These are phyloP conservation scores for Desmophyllum pertusum DNA, from an alignment of 92 coral and sea anemone genomes.

Conservation along the genomic window DNA sequence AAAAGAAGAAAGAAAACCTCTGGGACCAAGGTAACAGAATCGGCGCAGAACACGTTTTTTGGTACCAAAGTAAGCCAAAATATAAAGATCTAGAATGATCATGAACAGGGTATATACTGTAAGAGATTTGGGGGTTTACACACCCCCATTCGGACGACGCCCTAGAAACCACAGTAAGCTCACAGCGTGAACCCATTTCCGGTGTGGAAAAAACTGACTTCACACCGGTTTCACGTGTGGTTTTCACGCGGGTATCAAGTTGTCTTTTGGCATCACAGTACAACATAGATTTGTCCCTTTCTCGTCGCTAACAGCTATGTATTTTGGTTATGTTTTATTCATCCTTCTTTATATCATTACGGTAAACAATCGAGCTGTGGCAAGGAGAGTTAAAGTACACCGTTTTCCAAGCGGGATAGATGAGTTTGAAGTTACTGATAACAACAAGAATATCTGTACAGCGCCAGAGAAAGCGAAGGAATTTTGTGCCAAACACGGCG, in stretches of 20 bases:
- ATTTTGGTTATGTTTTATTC: not conserved
- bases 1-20: too few species aligned
- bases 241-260: not conserved
- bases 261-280: not conserved
- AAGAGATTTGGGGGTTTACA: too few species aligned
- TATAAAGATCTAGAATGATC: too few species aligned
- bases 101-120: too few species aligned
- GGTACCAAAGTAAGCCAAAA: too few species aligned
- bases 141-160: not conserved
- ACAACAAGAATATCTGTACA: slow-evolving; percentile 12
- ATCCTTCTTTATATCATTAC: not conserved
- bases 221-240: not conserved
- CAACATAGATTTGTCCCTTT: not conserved
- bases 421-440: slow-evolving; percentile 11
- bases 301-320: not conserved
- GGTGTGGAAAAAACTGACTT: not conserved
- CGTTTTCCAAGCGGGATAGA: slow-evolving; percentile 11
- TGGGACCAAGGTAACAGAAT: too few species aligned
- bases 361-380: not conserved
- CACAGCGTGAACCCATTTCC: not conserved
- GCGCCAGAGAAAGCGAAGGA: slow-evolving; percentile 3
- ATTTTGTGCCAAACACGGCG: slow-evolving; percentile 31
- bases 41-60: too few species aligned
- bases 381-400: slow-evolving; percentile 2
- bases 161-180: not conserved